These are phyloP conservation scores for Tragopan temminckii DNA, from an alignment of 2,797 vertebrate genomes.

Conservation along the genomic window DNA sequence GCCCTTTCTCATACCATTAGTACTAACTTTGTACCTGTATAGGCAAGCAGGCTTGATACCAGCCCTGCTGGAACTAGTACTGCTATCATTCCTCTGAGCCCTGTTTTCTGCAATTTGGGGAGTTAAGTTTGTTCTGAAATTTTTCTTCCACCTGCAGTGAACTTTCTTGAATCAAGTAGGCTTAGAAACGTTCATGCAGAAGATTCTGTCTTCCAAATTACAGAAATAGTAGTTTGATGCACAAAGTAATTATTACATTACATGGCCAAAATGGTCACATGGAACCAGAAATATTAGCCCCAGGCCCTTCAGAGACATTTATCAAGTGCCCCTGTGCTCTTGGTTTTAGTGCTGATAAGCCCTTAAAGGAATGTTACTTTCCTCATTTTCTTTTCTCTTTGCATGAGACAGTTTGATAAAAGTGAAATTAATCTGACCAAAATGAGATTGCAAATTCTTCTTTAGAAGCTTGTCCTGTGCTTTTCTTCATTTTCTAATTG, in stretches of 20 bases:
- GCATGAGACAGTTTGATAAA: conserved; percentile 63
- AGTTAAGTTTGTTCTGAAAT: conserved; percentile 72
- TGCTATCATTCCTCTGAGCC: conserved; percentile 40
- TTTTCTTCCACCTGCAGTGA: conserved; percentile 55
- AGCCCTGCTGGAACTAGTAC: conserved; percentile 51
- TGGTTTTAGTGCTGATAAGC: conserved; percentile 70
- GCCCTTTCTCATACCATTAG: conserved; percentile 1
- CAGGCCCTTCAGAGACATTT: conserved; percentile 61
- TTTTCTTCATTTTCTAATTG: conserved; percentile 9
- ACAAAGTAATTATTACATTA: conserved; percentile 42
- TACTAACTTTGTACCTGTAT: conserved; percentile 26
- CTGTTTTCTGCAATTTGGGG: conserved; percentile 60
- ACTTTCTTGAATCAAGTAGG: conserved; percentile 71
- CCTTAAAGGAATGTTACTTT: conserved; percentile 59
- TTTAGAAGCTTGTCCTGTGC: conserved; percentile 6
- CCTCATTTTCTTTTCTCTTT: conserved; percentile 33
- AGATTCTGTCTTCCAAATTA: conserved; percentile 1
- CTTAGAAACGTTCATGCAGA: conserved; percentile 41
- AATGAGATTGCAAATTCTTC: background rate
- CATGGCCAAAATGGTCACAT: conserved; percentile 69
- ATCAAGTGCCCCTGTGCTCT: conserved; percentile 28
- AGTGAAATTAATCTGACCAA: conserved; percentile 23
- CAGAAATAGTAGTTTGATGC: conserved; percentile 29
- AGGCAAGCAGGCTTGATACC: conserved; percentile 47
- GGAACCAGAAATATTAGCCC: conserved; percentile 60